Base-by-base conservation (phyloP, 1,140 invertebrate species). In the Drosophila sp. region DNA sequence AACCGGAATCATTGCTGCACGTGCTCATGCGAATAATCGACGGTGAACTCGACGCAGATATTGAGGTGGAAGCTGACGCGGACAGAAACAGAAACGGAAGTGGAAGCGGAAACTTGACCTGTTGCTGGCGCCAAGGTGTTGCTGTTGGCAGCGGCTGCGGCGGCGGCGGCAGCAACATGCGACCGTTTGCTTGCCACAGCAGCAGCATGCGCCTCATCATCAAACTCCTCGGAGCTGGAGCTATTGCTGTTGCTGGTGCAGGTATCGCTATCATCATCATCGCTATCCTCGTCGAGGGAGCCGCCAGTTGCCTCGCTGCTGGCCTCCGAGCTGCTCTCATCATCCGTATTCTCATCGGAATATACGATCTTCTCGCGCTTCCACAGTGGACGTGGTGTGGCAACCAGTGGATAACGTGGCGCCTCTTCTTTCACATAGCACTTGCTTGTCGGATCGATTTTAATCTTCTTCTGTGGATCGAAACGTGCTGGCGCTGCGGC, bases 381-480 rank as follows among this genome's bases (percentile, higher is more conserved):
- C 91, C 93, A 93, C 14, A 94, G 83, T 4, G 94, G 94, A 64
- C 93, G 92, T 13, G 94, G 94, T 38, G 93, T 94, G 14, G 94
- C 94, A 72, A 94, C 93, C 21, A 94, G 80, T 1, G 93, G 92
- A 76, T 92, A 93, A 2, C 92, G 78, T 32, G 93, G 92, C 59
- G 92, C 91, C 91, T 94, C 93, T 70, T 93, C 92, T 77, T 94
- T 94, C n/a, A 93, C 92, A 59, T 91, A 92, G 45, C 87, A 92
- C 32, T 92, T 92, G 63, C 80, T 90, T 6, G 75, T 84, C 4
- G 89, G 78, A 72, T 92, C 91, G 46, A 92, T 84, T 71, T 92
- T 92, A 43, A 92, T 78, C 65, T 91, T 92, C 58, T 92, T 91
- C 13, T 91, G 90, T 0, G 91, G 91, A 89, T 91, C 90, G 34